Conservation (phyloP, 2,113 vertebrate genomes). For the Oncorhynchus tshawytscha region DNA sequence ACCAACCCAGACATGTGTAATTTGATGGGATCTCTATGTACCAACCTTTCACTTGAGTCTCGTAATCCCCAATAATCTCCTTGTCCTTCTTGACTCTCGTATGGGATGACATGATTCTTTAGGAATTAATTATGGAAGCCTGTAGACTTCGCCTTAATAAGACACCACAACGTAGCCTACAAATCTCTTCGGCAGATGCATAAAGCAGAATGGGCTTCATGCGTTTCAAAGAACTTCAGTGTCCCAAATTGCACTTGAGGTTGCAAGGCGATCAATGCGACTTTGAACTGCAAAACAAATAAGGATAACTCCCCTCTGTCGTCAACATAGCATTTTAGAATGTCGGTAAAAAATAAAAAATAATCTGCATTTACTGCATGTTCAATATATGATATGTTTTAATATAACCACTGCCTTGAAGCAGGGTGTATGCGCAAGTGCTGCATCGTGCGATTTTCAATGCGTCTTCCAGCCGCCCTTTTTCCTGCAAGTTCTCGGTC, state of each 20-base stretch:
- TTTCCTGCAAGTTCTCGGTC: conserved; percentile 47
- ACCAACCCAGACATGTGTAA: conserved; percentile 32
- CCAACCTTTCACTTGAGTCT: conserved; percentile 92
- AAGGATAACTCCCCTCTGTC: background rate
- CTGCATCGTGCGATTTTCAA: conserved; percentile 22
- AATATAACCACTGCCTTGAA: background rate
- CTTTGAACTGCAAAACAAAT: background rate
- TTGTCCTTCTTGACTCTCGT: conserved; percentile 96
- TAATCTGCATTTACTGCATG: background rate
- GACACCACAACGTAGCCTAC: conserved; percentile 29
- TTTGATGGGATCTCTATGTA: too few relatives aligned
- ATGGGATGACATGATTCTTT: conserved; percentile 85
- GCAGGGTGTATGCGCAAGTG: conserved; percentile 7
- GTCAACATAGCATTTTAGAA: background rate
- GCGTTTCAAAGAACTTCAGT: background rate
- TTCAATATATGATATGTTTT: background rate
- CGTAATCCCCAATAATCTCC: conserved; percentile 95
- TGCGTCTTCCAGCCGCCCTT: conserved; percentile 18
- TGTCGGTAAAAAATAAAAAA: background rate
- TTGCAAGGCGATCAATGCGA: background rate
- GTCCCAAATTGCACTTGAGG: background rate
- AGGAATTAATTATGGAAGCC: conserved; percentile 49
- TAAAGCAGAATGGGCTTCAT: background rate
- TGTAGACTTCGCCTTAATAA: conserved; percentile 36
- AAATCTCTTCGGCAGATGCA: background rate